phyloP scores from a whole-genome alignment of 2,888 invertebrate species.

The Apamea anceps region DNA sequence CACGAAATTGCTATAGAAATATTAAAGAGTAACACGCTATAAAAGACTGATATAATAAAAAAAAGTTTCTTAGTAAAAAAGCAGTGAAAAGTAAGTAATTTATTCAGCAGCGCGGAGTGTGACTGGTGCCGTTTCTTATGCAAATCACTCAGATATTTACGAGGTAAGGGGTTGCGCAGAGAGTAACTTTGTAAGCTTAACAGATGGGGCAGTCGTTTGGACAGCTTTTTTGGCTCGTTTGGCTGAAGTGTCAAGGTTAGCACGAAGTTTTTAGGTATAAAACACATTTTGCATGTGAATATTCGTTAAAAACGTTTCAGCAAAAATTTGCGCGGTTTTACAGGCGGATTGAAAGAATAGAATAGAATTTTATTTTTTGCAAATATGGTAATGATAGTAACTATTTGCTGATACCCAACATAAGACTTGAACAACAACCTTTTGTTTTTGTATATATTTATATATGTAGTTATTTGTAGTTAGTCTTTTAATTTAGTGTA shows the following conservation, averaged over 20 bases:
- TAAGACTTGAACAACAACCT: background rate
- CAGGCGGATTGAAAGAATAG: background rate
- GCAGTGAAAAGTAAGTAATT: constrained; percentile 78
- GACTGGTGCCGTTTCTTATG: constrained; percentile 86
- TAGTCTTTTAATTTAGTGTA: too few relatives aligned
- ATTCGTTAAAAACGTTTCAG: background rate
- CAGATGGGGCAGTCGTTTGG: constrained; percentile 65
- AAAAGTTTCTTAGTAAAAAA: constrained; percentile 72
- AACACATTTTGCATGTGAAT: background rate
- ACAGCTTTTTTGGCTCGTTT: background rate
- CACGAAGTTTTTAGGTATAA: background rate
- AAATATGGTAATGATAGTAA: too few relatives aligned
- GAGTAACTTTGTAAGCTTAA: constrained; percentile 73
- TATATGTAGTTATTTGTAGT: too few relatives aligned
- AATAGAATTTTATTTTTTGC: too few relatives aligned
- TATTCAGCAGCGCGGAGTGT: constrained; percentile 83
- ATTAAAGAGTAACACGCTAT: constrained; percentile 62
- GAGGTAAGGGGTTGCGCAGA: constrained; percentile 78
- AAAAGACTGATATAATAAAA: constrained; percentile 64
- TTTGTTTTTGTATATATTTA: too few relatives aligned
- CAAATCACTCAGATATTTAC: constrained; percentile 86
- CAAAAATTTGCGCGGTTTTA: too few relatives aligned
- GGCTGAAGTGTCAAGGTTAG: background rate
- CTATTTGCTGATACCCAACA: background rate
- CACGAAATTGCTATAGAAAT: constrained; percentile 58